Base-by-base conservation (phyloP, 2,113 vertebrate species). In the Tenebrosternarchus preto region DNA sequence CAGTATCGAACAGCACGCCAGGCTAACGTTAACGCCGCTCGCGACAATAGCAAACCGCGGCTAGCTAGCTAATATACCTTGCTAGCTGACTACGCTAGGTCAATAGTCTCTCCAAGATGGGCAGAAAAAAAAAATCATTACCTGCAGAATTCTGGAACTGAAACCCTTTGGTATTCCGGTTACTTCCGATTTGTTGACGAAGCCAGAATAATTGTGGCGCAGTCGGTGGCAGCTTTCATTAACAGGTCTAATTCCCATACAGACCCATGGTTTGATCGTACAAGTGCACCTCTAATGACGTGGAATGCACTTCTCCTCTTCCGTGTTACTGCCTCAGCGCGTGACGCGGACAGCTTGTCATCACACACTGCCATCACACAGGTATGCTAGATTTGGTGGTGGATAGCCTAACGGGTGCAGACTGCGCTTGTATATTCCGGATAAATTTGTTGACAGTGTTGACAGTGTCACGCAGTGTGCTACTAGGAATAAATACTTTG, bases 211-310 rank as follows among this genome's bases (percentile, higher is more conserved):
- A 33, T 22, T n/a, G 19, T 5, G 63, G 63, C 71, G 69, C 39
- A 33, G 67, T 4, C 25, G 5, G 22, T 33, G 17, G 63, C 36
- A 15, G 33, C 9, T n/a, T 19, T 78, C 43, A 57, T 15, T 63
- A 0, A 79, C 69, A 55, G 75, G 68, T 66, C 63, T 60, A 11
- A 25, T 46, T 22, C 68, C 27, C 43, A 20, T n/a, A 22, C 27
- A 53, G 53, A 43, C 39, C 77, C 76, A 53, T 27, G 16, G 57
- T 12, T 61, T 1, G 68, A 27, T 73, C 73, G 80, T 59, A 50
- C 5, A 64, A 85, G 80, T 60, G 80, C 91, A 91, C 92, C 88
- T 90, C 87, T 29, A 77, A 88, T 93, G 93, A 93, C 92, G 93
- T 92, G 91, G 91, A 92, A 82, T 0, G 73, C 81, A 83, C 60